Percentiles rank a stretch among this genome's conserved stretches.
Conservation (phyloP, 2,888 invertebrate genomes). For the Caradrina clavipalpis region DNA sequence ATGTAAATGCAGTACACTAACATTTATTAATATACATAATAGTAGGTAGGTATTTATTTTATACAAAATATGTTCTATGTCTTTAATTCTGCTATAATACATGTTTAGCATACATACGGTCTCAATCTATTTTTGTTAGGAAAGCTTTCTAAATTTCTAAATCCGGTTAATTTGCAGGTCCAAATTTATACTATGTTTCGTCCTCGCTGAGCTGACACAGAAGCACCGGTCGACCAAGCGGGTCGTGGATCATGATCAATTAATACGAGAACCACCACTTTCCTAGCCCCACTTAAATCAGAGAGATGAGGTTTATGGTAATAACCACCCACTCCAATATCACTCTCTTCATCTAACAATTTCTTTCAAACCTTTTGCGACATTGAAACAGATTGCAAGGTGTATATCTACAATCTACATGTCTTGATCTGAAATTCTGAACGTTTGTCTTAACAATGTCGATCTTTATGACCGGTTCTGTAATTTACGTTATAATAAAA, state of each 20-base stretch:
- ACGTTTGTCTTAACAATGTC: constrained; percentile 19
- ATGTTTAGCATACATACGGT: neutral
- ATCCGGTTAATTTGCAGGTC: constrained; percentile 10
- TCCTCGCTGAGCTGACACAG: constrained; percentile 36
- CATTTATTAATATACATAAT: neutral
- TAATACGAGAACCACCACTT: constrained; percentile 36
- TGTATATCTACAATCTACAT: constrained; percentile 1
- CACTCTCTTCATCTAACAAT: constrained; percentile 6
- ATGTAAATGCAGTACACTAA: neutral
- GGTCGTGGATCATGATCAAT: constrained; percentile 48
- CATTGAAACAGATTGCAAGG: constrained; percentile 18
- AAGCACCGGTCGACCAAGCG: constrained; percentile 25
- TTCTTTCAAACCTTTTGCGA: constrained; percentile 6
- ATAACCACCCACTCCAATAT: constrained; percentile 4
- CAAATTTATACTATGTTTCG: constrained; percentile 28
- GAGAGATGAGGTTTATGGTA: constrained; percentile 3
- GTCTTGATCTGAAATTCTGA: constrained; percentile 2
- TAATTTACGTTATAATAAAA: constrained; percentile 21
- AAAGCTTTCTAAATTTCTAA: constrained; percentile 47
- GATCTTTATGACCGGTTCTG: constrained; percentile 28
- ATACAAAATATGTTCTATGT: neutral
- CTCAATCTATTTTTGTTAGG: constrained; percentile 1
- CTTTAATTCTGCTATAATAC: neutral
- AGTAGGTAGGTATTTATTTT: too few species aligned
- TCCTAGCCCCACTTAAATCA: constrained; percentile 21